These are phyloP conservation scores for Drosophila bipectinata DNA, from an alignment of 1,140 invertebrate genomes.

Conservation along the genomic window DNA sequence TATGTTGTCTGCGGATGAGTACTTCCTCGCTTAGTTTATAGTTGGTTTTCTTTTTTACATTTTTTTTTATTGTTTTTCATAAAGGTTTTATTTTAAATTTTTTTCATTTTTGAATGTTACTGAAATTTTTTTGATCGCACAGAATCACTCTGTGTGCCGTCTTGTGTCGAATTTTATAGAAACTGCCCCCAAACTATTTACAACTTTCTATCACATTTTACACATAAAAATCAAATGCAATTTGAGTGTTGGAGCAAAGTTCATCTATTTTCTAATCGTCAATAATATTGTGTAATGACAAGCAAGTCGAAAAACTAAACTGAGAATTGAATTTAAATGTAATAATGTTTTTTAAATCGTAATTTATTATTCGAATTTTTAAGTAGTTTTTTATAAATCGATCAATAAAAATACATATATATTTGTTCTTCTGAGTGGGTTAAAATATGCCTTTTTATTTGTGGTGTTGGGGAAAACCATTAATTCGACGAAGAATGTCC, in stretches of 20 bases:
- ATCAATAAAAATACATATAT: conserved; percentile 77
- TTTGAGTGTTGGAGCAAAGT: conserved; percentile 71
- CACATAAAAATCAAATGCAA: conserved; percentile 50
- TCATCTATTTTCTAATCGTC: conserved; percentile 55
- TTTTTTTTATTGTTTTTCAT: conserved; percentile 28
- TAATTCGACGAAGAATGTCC: too few species aligned
- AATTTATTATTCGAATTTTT: conserved; percentile 69
- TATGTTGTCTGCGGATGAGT: conserved; percentile 52
- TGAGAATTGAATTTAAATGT: conserved; percentile 54
- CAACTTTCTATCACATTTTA: conserved; percentile 45
- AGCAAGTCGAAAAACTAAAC: conserved; percentile 44
- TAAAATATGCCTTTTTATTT: conserved; percentile 37
- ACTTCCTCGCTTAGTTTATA: conserved; percentile 67
- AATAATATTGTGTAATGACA: conserved; percentile 31
- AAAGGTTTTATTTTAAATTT: conserved; percentile 31
- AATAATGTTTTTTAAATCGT: conserved; percentile 60
- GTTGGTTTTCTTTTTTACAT: conserved; percentile 42
- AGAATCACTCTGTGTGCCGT: conserved; percentile 18
- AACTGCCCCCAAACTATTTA: conserved; percentile 59
- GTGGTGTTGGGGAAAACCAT: too few species aligned
- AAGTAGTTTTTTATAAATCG: conserved; percentile 72
- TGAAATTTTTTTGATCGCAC: conserved; percentile 21
- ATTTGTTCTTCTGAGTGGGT: conserved; percentile 83
- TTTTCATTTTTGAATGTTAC: conserved; percentile 23
- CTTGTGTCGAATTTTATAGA: conserved; percentile 22